These are phyloP conservation scores for Nasonia oneida DNA, from an alignment of 2,888 invertebrate species.

Conservation along the genomic window DNA sequence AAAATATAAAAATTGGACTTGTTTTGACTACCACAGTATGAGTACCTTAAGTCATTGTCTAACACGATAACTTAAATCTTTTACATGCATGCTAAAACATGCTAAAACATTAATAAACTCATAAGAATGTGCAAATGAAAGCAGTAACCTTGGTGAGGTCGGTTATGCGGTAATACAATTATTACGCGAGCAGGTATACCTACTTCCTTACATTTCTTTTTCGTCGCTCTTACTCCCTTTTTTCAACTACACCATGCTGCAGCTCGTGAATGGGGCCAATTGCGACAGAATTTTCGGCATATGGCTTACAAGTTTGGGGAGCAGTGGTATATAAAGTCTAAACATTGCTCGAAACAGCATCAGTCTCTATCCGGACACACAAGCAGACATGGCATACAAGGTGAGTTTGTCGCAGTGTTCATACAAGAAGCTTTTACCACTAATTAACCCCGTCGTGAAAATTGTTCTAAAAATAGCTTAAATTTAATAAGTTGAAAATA, in stretches of 20 bases:
- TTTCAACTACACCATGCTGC: background rate
- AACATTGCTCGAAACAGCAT: background rate
- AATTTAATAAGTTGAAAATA: too few relatives aligned
- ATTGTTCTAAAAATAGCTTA: background rate
- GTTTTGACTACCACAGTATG: too few relatives aligned
- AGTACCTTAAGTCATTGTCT: too few relatives aligned
- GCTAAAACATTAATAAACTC: background rate
- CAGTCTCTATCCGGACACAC: slow-evolving; percentile 30
- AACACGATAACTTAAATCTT: too few relatives aligned
- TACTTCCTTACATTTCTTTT: slow-evolving; percentile 15
- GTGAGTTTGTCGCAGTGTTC: background rate
- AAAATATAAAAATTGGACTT: too few relatives aligned
- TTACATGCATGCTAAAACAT: too few relatives aligned
- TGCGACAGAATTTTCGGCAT: slow-evolving; percentile 11
- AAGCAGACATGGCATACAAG: slow-evolving; percentile 52
- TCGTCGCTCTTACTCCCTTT: background rate
- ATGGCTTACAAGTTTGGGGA: background rate
- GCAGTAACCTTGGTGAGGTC: background rate
- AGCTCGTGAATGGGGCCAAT: background rate
- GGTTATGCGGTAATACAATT: background rate
- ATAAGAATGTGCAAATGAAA: background rate
- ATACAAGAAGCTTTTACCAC: too few relatives aligned
- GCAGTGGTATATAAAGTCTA: slow-evolving; percentile 22
- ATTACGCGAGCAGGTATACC: background rate
- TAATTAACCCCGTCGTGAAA: background rate